A percentile compares a stretch with the other conserved stretches of the same genome.
phyloP scores from a whole-genome alignment of 2,113 vertebrate genomes.

The Phodopus roborovskii region DNA sequence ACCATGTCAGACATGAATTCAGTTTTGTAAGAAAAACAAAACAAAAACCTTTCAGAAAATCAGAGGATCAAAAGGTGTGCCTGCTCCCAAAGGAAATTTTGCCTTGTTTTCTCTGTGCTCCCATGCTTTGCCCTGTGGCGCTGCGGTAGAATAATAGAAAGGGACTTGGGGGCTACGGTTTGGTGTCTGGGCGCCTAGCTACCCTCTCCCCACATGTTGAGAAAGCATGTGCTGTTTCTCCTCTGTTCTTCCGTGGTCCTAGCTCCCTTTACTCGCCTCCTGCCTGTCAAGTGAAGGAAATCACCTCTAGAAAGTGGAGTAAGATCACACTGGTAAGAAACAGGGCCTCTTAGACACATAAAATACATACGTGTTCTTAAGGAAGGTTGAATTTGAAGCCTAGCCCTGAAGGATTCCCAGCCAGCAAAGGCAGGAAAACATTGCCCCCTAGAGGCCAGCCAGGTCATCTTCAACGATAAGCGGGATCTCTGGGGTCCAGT shows the following conservation, averaged over 20 bases:
- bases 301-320: constrained; percentile 8
- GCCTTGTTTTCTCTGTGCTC: background rate
- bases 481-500: background rate
- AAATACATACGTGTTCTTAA: background rate
- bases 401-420: too few relatives aligned
- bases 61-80: background rate
- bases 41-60: background rate
- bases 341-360: background rate
- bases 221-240: background rate
- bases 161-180: background rate
- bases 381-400: background rate
- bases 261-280: background rate
- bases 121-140: background rate
- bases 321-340: background rate
- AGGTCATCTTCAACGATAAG: background rate
- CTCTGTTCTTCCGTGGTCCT: background rate
- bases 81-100: background rate
- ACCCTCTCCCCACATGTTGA: background rate
- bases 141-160: background rate
- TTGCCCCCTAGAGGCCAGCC: background rate
- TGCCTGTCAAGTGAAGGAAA: background rate
- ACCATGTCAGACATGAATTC: background rate
- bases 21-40: background rate
- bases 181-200: background rate
- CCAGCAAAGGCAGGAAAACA: background rate